Conservation (phyloP, 2,888 invertebrate species). For the Eupithecia exiguata region DNA sequence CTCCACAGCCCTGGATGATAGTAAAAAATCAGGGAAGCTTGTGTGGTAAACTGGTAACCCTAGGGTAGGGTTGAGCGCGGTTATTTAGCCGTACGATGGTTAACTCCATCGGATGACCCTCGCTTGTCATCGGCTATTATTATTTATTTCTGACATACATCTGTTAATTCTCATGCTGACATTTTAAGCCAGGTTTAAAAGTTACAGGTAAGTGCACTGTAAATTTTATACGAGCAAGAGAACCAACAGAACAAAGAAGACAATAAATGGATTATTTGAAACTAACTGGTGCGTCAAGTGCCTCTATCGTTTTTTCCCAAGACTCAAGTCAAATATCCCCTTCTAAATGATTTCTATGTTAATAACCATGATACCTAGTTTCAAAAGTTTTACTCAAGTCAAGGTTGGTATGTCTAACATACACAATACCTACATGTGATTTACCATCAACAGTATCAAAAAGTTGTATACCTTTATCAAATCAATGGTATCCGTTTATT, state of each 20-base stretch:
- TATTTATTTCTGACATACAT: conserved; percentile 56
- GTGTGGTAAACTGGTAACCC: conserved; percentile 10
- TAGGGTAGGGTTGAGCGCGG: conserved; percentile 61
- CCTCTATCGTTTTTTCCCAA: too few relatives aligned
- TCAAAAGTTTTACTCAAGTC: too few relatives aligned
- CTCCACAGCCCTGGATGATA: not conserved
- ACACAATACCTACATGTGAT: too few relatives aligned
- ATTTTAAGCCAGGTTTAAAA: conserved; percentile 16
- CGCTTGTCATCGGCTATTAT: conserved; percentile 70
- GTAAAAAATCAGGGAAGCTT: conserved; percentile 5
- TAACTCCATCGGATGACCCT: conserved; percentile 73
- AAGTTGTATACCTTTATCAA: too few relatives aligned
- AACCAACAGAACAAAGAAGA: not conserved
- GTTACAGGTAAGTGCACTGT: not conserved
- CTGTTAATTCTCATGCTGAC: conserved; percentile 47
- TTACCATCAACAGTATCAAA: too few relatives aligned
- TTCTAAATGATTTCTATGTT: too few relatives aligned
- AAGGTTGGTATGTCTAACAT: too few relatives aligned
- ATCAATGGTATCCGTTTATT: too few relatives aligned
- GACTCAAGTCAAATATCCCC: too few relatives aligned
- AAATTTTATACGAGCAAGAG: not conserved
- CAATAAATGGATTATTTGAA: not conserved
- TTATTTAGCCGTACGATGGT: conserved; percentile 76
- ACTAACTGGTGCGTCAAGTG: not conserved
- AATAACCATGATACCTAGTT: too few relatives aligned